Evolutionary conservation across 1,140 invertebrate species (phyloP).

Genomic region (Drosophila elegans): DNA sequence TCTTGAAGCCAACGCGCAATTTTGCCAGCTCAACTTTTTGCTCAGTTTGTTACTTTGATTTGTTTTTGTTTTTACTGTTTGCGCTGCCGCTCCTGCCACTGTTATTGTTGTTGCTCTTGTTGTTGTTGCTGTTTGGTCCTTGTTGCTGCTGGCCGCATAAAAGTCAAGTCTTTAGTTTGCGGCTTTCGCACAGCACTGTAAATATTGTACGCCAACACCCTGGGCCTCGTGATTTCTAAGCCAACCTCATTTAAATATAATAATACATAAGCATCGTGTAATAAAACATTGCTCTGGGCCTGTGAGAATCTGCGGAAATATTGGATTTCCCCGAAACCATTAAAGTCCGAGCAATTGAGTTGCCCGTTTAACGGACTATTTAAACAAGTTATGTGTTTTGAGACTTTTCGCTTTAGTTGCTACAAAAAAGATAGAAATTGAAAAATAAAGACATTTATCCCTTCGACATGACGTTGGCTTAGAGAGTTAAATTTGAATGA

Average conservation of each 20-base stretch:
- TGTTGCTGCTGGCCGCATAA: conserved; percentile 61
- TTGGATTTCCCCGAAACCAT: conserved; percentile 39
- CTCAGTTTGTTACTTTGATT: conserved; percentile 82
- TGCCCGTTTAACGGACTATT: conserved; percentile 18
- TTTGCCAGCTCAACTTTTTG: conserved; percentile 80
- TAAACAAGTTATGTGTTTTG: conserved; percentile 14
- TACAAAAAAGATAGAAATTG: neutral
- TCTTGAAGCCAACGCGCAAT: conserved; percentile 72
- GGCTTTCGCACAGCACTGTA: conserved; percentile 60
- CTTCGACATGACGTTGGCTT: too few relatives aligned
- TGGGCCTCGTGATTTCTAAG: conserved; percentile 64
- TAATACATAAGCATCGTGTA: conserved; percentile 67
- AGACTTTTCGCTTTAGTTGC: neutral
- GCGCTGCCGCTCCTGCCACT: conserved; percentile 19
- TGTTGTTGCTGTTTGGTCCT: conserved; percentile 4
- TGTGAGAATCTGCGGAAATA: conserved; percentile 44
- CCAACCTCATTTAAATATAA: conserved; percentile 78
- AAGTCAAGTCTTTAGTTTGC: conserved; percentile 80
- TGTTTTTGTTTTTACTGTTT: conserved; percentile 71
- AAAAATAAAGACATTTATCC: too few relatives aligned
- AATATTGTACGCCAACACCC: conserved; percentile 65
- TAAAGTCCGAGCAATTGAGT: conserved; percentile 29
- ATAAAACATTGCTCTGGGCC: conserved; percentile 41
- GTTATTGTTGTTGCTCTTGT: conserved; percentile 15
- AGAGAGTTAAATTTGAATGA: too few relatives aligned